These are phyloP conservation scores for Petrocephalus sullivani DNA, from an alignment of 2,797 vertebrate species.

Conservation along the genomic window DNA sequence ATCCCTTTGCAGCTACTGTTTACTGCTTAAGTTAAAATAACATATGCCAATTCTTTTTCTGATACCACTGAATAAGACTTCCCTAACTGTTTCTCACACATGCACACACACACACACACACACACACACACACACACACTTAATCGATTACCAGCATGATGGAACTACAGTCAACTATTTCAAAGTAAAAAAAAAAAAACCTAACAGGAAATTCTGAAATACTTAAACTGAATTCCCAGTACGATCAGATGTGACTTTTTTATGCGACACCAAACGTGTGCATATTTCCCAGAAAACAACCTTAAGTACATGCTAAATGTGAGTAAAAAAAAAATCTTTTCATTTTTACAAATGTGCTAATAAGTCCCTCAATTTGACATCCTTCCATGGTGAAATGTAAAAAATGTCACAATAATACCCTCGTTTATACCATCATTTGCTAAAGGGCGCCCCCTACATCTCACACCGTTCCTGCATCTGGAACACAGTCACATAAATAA, in stretches of 20 bases:
- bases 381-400: conserved; percentile 27
- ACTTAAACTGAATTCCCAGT: conserved; percentile 40
- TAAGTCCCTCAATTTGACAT: conserved; percentile 49
- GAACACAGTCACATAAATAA: conserved; percentile 56
- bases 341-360: conserved; percentile 50
- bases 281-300: conserved; percentile 59
- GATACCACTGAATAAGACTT: conserved; percentile 21
- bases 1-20: conserved; percentile 57
- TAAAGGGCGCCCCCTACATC: conserved; percentile 52
- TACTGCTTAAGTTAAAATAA: conserved; percentile 76
- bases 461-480: conserved; percentile 60
- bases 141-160: background rate
- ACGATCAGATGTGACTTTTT: conserved; percentile 51
- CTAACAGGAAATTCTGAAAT: conserved; percentile 17
- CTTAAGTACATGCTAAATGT: conserved; percentile 53
- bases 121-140: background rate
- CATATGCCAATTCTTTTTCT: conserved; percentile 14
- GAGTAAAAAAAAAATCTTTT: conserved; percentile 59
- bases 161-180: background rate
- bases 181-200: conserved; percentile 50
- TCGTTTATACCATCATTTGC: conserved; percentile 42
- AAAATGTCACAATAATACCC: conserved; percentile 48
- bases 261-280: conserved; percentile 41
- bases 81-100: conserved; percentile 23
- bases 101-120: background rate